These are phyloP conservation scores for Gobiocypris rarus DNA, from an alignment of 2,113 vertebrate species.

Conservation along the genomic window DNA sequence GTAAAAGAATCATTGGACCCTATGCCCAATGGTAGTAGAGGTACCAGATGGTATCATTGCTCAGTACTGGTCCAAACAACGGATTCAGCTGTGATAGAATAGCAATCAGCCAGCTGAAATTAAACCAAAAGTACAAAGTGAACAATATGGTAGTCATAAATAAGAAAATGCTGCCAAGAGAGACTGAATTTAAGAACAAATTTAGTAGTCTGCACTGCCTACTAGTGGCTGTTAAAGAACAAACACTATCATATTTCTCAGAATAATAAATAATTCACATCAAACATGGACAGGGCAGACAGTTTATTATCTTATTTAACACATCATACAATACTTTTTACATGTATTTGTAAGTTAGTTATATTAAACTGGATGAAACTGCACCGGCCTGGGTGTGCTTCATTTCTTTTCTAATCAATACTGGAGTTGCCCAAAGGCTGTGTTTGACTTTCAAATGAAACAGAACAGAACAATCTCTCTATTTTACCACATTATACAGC, in stretches of 20 bases:
- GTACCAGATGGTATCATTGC: conserved; percentile 88
- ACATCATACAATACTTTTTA: not conserved
- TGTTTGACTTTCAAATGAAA: conserved; percentile 34
- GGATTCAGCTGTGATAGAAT: conserved; percentile 96
- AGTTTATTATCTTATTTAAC: not conserved
- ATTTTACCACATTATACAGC: not conserved
- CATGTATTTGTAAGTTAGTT: not conserved
- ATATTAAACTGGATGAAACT: not conserved
- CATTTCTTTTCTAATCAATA: conserved; percentile 28
- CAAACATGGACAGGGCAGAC: not conserved
- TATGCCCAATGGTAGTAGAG: conserved; percentile 86
- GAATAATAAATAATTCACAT: conserved; percentile 29
- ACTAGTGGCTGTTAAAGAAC: not conserved
- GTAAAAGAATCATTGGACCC: conserved; percentile 7
- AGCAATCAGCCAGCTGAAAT: conserved; percentile 90
- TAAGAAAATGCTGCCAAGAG: not conserved
- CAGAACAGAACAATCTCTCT: not conserved
- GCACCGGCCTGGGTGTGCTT: not conserved
- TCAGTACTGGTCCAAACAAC: conserved; percentile 89
- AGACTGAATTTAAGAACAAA: not conserved
- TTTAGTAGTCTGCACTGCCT: not conserved
- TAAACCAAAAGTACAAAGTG: not conserved
- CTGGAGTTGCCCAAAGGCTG: conserved; percentile 30
- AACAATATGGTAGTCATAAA: not conserved
- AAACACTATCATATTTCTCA: conserved; percentile 8